phyloP scores from a whole-genome alignment of 2,113 vertebrate genomes.

The Siphamia tubifer region DNA sequence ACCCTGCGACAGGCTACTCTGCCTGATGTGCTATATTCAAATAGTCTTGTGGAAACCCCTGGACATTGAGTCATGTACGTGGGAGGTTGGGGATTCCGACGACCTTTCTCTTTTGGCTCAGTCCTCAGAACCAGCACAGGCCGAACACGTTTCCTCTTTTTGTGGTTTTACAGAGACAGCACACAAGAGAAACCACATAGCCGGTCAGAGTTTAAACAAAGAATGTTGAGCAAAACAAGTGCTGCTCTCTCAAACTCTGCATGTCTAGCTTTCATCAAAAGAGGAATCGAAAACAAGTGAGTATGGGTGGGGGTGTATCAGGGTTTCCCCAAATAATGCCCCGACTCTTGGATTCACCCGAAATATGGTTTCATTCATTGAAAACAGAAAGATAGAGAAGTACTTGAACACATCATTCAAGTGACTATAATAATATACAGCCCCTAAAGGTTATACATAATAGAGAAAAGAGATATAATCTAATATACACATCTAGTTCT shows the following conservation, averaged over 20 bases:
- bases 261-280: conserved; percentile 47
- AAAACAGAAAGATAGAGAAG: conserved; percentile 1
- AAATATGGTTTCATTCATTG: background rate
- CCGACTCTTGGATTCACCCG: conserved; percentile 36
- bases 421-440: background rate
- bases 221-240: background rate
- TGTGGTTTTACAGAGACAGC: conserved; percentile 26
- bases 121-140: background rate
- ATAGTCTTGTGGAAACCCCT: conserved; percentile 77
- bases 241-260: conserved; percentile 9
- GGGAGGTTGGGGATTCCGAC: conserved; percentile 80
- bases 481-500: too few relatives aligned
- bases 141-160: conserved; percentile 69
- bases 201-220: background rate
- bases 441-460: too few relatives aligned
- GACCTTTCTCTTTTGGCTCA: conserved; percentile 59
- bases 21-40: conserved; percentile 54
- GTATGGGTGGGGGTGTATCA: conserved; percentile 21
- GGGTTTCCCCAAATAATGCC: conserved; percentile 55
- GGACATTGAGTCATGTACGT: conserved; percentile 77
- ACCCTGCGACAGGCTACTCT: conserved; percentile 36
- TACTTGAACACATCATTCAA: background rate
- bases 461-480: too few relatives aligned
- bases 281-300: conserved; percentile 57
- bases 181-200: background rate